Conservation (phyloP, 2,113 vertebrate species). For the Motacilla alba region DNA sequence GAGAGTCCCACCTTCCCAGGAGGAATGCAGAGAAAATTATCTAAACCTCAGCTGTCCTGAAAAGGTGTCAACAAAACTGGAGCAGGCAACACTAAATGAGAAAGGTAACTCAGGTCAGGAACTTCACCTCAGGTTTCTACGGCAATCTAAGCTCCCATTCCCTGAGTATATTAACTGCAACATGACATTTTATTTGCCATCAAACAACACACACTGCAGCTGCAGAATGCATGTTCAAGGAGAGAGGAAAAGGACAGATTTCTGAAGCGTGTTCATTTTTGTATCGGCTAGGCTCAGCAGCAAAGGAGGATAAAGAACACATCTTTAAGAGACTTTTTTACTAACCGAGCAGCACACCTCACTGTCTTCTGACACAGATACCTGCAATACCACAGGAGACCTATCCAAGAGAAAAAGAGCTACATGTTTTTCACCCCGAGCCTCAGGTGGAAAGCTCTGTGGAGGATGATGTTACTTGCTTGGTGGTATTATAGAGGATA, state of each 20-base stretch:
- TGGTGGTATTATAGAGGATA: not conserved
- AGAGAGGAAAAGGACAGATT: not conserved
- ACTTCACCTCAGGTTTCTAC: not conserved
- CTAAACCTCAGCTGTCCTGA: not conserved
- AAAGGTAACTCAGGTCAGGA: not conserved
- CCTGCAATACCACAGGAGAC: not conserved
- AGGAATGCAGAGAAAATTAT: not conserved
- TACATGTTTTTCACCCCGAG: not conserved
- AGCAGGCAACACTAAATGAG: not conserved
- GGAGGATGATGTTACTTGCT: slow-evolving; percentile 24
- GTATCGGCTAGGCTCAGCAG: not conserved
- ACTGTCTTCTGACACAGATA: not conserved
- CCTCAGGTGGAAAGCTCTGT: not conserved
- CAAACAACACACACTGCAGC: not conserved
- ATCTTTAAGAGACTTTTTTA: not conserved
- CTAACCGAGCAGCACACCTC: not conserved
- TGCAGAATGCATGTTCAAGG: not conserved
- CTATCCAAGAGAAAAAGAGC: not conserved
- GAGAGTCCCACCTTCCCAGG: not conserved
- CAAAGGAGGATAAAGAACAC: not conserved
- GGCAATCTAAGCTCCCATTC: not conserved
- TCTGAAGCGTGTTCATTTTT: not conserved
- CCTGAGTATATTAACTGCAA: not conserved
- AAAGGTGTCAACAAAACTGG: not conserved
- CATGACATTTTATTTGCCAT: not conserved